Evolutionary conservation across 2,888 invertebrate genomes (phyloP), one percentile per base, ranked within the genome.

Genomic region (Drosophila nr. fundita): DNA sequence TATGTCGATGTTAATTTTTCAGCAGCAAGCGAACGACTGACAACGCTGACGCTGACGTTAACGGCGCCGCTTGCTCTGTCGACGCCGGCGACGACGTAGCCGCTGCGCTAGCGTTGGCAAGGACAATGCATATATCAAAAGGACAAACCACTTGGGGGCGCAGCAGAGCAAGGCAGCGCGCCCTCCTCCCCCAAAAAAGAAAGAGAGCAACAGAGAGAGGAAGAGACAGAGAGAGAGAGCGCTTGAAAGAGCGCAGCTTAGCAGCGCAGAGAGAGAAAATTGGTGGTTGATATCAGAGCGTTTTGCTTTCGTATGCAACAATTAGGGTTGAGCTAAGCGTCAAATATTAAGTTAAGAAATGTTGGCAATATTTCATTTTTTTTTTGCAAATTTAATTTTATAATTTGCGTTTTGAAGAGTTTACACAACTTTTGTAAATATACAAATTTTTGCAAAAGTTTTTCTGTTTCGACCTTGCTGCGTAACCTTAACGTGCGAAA

Each of bases 1-100:
- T 80, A 88, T 82, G 80, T 76, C 90, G 87, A 90, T 82, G 90
- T 83, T 88, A 83, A 88, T 87, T 90, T 84, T 85, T 83, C 86
- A 81, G 75, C 76, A 88, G 83, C 83, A 84, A 75, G 81, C 90
- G 72, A 82, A 63, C 87, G 78, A 89, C 86, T 90, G 82, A 75
- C 70, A 54, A 67, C 64, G 60, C 36, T 38, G 54, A 52, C 78
- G 79, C 61, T 50, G 45, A 32, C 45, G 66, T 40, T 50, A 42
- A 13, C 64, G 59, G 38, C 36, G n/a, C 6, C 55, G 49, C 11
- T 58, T 6, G 38, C 38, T 55, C 55, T 55, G 68, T 34, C 36
- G 45, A 18, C 71, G 57, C 30, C 24, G 50, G n/a, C 69, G 69
- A 18, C 62, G 21, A 24, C 59, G 55, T 36, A 49, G 48, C 50